phyloP scores from a whole-genome alignment of 2,888 invertebrate species.

The Neelides folsomi region DNA sequence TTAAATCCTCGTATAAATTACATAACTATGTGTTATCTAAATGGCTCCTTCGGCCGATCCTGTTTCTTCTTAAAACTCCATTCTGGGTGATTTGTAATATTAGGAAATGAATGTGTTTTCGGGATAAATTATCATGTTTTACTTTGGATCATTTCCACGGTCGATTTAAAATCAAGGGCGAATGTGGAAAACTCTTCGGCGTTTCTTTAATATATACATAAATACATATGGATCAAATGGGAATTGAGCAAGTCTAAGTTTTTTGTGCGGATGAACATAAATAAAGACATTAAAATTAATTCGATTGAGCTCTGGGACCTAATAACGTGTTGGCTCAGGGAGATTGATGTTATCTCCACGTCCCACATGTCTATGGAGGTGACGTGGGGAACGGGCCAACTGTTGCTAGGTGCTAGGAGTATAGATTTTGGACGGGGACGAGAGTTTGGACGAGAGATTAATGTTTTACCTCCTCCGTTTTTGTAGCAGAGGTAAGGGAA shows the following conservation, averaged over 20 bases:
- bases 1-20: too few species aligned
- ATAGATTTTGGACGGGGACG: too few species aligned
- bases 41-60: not conserved
- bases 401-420: too few species aligned
- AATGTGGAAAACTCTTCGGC: not conserved
- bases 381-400: too few species aligned
- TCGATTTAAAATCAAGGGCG: not conserved
- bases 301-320: not conserved
- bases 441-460: too few species aligned
- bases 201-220: not conserved
- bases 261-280: too few species aligned
- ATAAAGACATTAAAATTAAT: not conserved
- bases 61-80: too few species aligned
- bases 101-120: too few species aligned
- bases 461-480: conserved; percentile 63
- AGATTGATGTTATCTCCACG: not conserved
- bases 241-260: not conserved
- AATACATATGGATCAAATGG: too few species aligned
- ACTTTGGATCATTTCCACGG: not conserved
- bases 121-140: not conserved
- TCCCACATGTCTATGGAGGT: not conserved
- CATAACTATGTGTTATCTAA: too few species aligned
- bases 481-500: conserved; percentile 93
- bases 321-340: too few species aligned
- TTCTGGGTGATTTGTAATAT: too few species aligned